Conservation (phyloP, 2,888 invertebrate genomes). For the Palloptera scutellata region DNA sequence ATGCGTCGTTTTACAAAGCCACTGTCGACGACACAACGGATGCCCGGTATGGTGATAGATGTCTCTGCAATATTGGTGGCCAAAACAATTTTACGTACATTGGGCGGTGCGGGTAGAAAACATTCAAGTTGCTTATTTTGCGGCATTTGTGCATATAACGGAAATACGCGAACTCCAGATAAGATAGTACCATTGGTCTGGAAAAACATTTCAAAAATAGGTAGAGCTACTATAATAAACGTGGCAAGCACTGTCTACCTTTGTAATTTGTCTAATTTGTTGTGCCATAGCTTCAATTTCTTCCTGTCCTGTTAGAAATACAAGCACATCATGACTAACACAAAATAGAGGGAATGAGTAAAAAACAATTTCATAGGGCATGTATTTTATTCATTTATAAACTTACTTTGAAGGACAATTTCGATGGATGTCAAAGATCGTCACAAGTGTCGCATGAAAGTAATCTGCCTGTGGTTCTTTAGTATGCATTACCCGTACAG, state of each 20-base stretch:
- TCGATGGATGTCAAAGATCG: constrained; percentile 88
- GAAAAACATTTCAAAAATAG: constrained; percentile 37
- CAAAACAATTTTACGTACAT: constrained; percentile 88
- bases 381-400: constrained; percentile 8
- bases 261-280: constrained; percentile 76
- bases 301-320: constrained; percentile 96
- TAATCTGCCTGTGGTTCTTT: constrained; percentile 82
- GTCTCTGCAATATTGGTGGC: constrained; percentile 99
- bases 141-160: constrained; percentile 91
- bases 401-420: constrained; percentile 81
- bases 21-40: constrained; percentile 89
- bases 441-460: constrained; percentile 81
- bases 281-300: constrained; percentile 89
- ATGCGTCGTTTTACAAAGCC: constrained; percentile 91
- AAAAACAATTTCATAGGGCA: not conserved
- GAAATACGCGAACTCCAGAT: constrained; percentile 78
- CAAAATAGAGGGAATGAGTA: constrained; percentile 42
- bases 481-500: constrained; percentile 78
- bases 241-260: constrained; percentile 61
- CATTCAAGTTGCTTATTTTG: constrained; percentile 87
- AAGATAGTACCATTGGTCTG: constrained; percentile 63
- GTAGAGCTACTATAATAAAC: not conserved
- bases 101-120: constrained; percentile 77
- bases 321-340: constrained; percentile 86
- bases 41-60: constrained; percentile 92